Conservation (phyloP, 2,113 vertebrate genomes). For the Emydocephalus ijimae region DNA sequence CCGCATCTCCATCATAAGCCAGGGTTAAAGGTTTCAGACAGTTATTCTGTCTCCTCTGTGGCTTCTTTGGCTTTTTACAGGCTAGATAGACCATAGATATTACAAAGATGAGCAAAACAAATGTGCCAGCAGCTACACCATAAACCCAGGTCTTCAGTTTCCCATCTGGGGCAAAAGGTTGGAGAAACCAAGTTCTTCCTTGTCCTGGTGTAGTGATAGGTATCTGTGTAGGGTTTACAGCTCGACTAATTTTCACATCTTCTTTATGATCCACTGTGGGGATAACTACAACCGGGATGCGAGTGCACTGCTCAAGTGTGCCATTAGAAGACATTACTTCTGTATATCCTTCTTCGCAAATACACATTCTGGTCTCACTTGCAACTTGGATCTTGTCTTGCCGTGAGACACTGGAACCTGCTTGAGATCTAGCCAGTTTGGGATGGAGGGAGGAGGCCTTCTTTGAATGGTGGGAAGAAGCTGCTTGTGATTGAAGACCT, state of each 20-base stretch:
- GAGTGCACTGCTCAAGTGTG: conserved; percentile 86
- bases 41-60: conserved; percentile 95
- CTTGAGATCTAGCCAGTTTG: too few relatives aligned
- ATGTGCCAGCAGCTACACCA: conserved; percentile 91
- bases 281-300: conserved; percentile 89
- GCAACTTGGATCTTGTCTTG: too few relatives aligned
- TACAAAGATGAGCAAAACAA: conserved; percentile 97
- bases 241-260: conserved; percentile 95
- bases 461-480: too few relatives aligned
- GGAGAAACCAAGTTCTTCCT: conserved; percentile 94
- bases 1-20: conserved; percentile 95
- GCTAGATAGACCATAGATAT: conserved; percentile 99
- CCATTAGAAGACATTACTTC: conserved; percentile 86
- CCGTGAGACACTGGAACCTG: too few relatives aligned
- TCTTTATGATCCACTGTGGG: conserved; percentile 86
- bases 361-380: conserved; percentile 76
- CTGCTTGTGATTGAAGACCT: too few relatives aligned
- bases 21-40: conserved; percentile 95
- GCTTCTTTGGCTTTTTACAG: conserved; percentile 99
- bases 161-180: conserved; percentile 95
- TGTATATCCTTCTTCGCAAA: conserved; percentile 92
- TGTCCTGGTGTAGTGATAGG: conserved; percentile 79
- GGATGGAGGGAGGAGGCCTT: too few relatives aligned
- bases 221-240: conserved; percentile 85
- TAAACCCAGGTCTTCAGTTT: conserved; percentile 99